Conservation (phyloP, 1,140 invertebrate species). For the Scaptomyza montana region DNA sequence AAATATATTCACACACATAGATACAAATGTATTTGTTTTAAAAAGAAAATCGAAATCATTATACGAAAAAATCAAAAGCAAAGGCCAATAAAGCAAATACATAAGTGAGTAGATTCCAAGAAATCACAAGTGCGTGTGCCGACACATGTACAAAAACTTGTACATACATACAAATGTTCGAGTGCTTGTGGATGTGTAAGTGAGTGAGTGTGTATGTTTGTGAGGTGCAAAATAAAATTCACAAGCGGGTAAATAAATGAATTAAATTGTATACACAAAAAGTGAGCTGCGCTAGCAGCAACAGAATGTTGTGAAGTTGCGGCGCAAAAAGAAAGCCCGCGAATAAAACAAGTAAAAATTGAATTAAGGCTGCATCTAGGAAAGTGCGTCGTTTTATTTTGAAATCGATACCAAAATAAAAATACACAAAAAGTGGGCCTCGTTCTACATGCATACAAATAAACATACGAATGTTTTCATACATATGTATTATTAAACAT, state of each 20-base stretch:
- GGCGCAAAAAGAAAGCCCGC: conserved; percentile 73
- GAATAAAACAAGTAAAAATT: conserved; percentile 60
- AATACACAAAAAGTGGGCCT: conserved; percentile 50
- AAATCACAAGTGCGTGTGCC: conserved; percentile 57
- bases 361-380: conserved; percentile 64
- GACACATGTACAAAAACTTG: conserved; percentile 47
- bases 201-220: conserved; percentile 17
- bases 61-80: conserved; percentile 8
- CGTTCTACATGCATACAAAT: conserved; percentile 32
- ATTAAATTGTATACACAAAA: conserved; percentile 49
- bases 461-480: conserved; percentile 19
- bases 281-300: conserved; percentile 21
- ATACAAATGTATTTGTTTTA: conserved; percentile 15
- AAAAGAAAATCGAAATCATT: conserved; percentile 15
- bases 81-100: conserved; percentile 8
- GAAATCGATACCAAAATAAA: conserved; percentile 81
- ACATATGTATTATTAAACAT: conserved; percentile 23
- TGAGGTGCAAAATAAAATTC: conserved; percentile 47
- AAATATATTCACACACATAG: conserved; percentile 9
- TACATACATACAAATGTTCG: conserved; percentile 34
- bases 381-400: conserved; percentile 81
- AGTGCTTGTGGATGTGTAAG: conserved; percentile 12
- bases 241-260: conserved; percentile 44
- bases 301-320: conserved; percentile 71
- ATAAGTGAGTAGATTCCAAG: conserved; percentile 42